Conservation (phyloP, 2,888 invertebrate genomes). For the Linyphia triangularis region DNA sequence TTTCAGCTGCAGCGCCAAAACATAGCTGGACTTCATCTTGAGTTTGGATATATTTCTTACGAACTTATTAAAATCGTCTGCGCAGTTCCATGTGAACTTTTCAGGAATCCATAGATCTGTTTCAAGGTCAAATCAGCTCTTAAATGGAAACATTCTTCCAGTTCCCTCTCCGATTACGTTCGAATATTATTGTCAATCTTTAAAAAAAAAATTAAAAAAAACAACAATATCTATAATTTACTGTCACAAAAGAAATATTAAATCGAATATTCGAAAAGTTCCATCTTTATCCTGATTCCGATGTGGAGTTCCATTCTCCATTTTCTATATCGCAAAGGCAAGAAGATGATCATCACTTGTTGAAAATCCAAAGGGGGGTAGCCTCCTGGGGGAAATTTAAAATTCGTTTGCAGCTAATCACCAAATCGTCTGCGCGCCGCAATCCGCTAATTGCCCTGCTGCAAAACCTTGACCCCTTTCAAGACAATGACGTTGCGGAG, state of each 20-base stretch:
- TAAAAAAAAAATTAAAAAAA: too few species aligned
- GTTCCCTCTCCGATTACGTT: neutral
- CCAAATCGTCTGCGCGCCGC: neutral
- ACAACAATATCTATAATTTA: too few species aligned
- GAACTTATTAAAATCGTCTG: neutral
- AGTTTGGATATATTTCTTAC: neutral
- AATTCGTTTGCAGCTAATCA: neutral
- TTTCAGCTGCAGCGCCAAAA: constrained; percentile 10
- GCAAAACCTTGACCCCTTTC: neutral
- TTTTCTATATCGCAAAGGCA: neutral
- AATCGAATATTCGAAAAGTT: neutral
- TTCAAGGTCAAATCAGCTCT: neutral
- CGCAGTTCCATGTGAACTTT: neutral
- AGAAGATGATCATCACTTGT: constrained; percentile 6
- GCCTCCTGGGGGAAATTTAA: neutral
- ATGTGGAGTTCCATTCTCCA: neutral
- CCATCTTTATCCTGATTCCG: neutral
- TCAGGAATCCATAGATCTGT: neutral
- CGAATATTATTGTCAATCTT: neutral
- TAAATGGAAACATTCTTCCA: neutral
- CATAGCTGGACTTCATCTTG: neutral
- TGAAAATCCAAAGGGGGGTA: neutral
- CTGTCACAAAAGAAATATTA: neutral
- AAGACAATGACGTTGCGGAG: neutral
- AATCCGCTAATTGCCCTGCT: neutral